phyloP scores from a whole-genome alignment of 2,113 vertebrate species.

The Bubo blakistoni region DNA sequence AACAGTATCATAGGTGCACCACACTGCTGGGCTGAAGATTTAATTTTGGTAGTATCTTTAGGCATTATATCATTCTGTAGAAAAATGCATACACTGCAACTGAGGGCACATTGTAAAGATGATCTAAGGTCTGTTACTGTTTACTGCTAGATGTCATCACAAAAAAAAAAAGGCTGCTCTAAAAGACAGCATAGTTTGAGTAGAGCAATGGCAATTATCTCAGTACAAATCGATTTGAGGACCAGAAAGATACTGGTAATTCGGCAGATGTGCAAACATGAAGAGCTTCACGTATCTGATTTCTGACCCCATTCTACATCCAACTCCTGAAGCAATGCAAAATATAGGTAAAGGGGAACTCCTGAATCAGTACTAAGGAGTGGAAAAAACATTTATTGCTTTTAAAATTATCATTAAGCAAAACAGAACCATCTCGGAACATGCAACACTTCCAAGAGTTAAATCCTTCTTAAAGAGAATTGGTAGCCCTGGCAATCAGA shows the following conservation, averaged over 20 bases:
- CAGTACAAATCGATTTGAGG: neutral
- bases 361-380: neutral
- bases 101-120: neutral
- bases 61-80: neutral
- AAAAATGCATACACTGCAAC: neutral
- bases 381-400: neutral
- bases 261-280: neutral
- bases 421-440: neutral
- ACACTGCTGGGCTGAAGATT: neutral
- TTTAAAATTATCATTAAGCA: neutral
- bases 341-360: neutral
- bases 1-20: neutral
- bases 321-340: neutral
- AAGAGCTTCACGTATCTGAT: neutral
- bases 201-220: neutral
- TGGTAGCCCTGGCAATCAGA: neutral
- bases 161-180: neutral
- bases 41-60: neutral
- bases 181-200: neutral
- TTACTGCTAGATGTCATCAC: neutral
- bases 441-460: neutral
- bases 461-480: neutral
- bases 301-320: neutral
- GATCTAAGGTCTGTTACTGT: neutral
- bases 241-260: neutral